A percentile compares a stretch with the other conserved stretches of the same genome.
Evolutionary conservation across 2,888 invertebrate species (phyloP).

Genomic region (Amiota mariae): DNA sequence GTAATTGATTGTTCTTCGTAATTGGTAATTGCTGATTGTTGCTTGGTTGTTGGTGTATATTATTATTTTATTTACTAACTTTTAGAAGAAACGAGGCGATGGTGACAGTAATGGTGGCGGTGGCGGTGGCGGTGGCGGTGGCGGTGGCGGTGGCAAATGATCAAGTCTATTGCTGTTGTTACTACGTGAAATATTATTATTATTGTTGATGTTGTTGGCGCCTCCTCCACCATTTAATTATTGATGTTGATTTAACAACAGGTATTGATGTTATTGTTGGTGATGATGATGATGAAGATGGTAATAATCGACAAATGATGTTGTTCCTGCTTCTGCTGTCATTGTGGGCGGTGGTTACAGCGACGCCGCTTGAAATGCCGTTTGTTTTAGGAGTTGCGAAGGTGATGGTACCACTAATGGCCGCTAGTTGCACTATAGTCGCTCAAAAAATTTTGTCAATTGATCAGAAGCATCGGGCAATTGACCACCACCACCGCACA

Average conservation of each 20-base stretch:
- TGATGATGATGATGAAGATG: constrained; percentile 23
- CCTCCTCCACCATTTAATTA: too few relatives aligned
- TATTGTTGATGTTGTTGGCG: neutral
- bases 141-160: too few relatives aligned
- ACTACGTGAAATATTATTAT: neutral
- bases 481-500: constrained; percentile 56
- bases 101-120: too few relatives aligned
- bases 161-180: too few relatives aligned
- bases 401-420: constrained; percentile 38
- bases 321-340: constrained; percentile 35
- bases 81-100: too few relatives aligned
- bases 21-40: too few relatives aligned
- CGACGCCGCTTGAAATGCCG: constrained; percentile 4
- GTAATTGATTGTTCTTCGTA: too few relatives aligned
- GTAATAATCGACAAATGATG: constrained; percentile 35
- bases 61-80: too few relatives aligned
- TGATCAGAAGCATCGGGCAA: constrained; percentile 84
- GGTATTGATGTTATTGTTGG: constrained; percentile 32
- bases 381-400: constrained; percentile 22
- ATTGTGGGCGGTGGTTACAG: constrained; percentile 31
- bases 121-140: too few relatives aligned
- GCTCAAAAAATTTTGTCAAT: constrained; percentile 95
- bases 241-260: neutral
- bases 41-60: too few relatives aligned
- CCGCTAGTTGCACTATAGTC: constrained; percentile 82